These are phyloP conservation scores for Beroe ovata DNA, from an alignment of 37 sponge, comb jelly and placozoan species.

Conservation along the genomic window DNA sequence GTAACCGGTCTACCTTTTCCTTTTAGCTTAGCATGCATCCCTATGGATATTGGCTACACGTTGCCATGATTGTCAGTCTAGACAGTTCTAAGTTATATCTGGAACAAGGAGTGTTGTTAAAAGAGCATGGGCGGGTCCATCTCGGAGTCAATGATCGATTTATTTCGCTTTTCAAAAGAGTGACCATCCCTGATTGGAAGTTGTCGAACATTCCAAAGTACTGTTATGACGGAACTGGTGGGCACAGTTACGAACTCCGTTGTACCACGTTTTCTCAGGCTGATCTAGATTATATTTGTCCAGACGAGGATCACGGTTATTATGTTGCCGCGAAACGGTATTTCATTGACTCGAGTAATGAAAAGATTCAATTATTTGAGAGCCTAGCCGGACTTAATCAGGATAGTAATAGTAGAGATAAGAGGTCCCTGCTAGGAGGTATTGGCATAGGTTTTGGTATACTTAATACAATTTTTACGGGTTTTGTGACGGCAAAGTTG, in stretches of 20 bases:
- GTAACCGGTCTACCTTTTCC: too few relatives aligned
- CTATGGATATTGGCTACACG: too few relatives aligned
- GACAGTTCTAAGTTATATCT: not conserved
- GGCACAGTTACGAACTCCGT: not conserved
- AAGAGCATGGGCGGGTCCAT: not conserved
- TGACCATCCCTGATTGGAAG: not conserved
- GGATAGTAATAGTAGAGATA: not conserved
- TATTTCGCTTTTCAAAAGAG: not conserved
- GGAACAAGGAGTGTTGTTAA: not conserved
- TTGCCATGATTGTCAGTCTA: too few relatives aligned
- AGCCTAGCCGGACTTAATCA: not conserved
- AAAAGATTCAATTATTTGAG: not conserved
- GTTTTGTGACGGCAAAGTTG: not conserved
- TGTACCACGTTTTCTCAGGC: not conserved
- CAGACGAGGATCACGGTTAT: not conserved
- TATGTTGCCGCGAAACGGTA: not conserved
- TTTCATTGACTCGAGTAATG: not conserved
- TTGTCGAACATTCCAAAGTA: not conserved
- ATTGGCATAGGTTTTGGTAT: not conserved
- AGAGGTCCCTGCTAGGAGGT: not conserved
- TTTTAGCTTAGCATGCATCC: too few relatives aligned
- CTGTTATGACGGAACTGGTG: not conserved
- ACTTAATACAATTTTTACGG: not conserved
- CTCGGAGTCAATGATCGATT: not conserved
- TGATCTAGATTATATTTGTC: not conserved